Evolutionary conservation across 2,888 invertebrate species (phyloP).

Genomic region (Drosophila histrio): DNA sequence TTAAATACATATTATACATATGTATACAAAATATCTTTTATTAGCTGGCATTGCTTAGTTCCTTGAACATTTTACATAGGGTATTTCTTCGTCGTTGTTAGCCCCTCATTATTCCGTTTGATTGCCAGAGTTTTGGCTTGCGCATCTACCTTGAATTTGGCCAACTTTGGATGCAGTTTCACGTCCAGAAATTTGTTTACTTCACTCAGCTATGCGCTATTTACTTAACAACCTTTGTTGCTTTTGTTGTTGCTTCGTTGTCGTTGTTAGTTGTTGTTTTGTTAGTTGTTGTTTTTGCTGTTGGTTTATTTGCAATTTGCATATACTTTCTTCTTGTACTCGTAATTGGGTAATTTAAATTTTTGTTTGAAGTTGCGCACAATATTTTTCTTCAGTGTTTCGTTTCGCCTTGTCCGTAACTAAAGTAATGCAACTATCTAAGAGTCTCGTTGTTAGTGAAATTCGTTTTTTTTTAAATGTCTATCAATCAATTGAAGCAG

Average conservation of each 20-base stretch:
- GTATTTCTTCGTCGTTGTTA: slow-evolving; percentile 12
- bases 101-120: slow-evolving; percentile 5
- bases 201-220: slow-evolving; percentile 33
- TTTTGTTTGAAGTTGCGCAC: slow-evolving; percentile 33
- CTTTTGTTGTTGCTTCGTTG: slow-evolving; percentile 29
- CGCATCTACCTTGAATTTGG: slow-evolving; percentile 23
- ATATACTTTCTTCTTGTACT: slow-evolving; percentile 36
- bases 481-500: slow-evolving; percentile 13
- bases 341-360: slow-evolving; percentile 64
- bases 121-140: slow-evolving; percentile 7
- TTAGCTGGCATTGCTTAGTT: too few species aligned
- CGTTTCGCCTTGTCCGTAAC: neutral
- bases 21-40: too few species aligned
- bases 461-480: neutral
- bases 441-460: neutral
- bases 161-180: slow-evolving; percentile 42
- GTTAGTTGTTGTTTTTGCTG: slow-evolving; percentile 15
- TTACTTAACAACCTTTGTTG: slow-evolving; percentile 54
- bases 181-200: slow-evolving; percentile 36
- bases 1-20: too few species aligned
- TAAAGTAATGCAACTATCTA: neutral
- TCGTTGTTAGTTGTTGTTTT: slow-evolving; percentile 2
- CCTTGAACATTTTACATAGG: neutral
- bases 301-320: slow-evolving; percentile 53
- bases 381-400: slow-evolving; percentile 27